phyloP scores from a whole-genome alignment of 2,888 invertebrate species.

The Loripinus fragilis region DNA sequence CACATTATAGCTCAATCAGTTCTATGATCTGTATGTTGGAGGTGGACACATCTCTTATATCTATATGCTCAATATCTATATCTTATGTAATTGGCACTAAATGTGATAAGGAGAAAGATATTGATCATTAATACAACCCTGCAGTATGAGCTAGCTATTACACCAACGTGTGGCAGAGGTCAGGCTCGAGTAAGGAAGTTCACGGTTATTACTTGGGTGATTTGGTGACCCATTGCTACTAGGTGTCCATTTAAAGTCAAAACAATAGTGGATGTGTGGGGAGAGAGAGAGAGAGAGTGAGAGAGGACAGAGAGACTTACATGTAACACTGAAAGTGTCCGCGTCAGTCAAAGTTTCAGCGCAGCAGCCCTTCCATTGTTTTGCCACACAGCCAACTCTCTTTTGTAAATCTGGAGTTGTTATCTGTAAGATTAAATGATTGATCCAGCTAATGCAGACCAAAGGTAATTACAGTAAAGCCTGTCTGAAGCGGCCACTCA shows the following conservation, averaged over 20 bases:
- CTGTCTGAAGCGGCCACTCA: too few relatives aligned
- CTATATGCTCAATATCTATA: too few relatives aligned
- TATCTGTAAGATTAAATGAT: conserved; percentile 45
- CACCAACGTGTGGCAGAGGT: background rate
- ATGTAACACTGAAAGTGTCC: conserved; percentile 49
- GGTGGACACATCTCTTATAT: too few relatives aligned
- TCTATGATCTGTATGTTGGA: too few relatives aligned
- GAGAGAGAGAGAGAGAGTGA: too few relatives aligned
- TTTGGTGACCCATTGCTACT: background rate
- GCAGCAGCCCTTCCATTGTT: conserved; percentile 57
- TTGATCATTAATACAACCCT: too few relatives aligned
- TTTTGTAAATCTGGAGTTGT: conserved; percentile 45
- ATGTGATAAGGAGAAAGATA: too few relatives aligned
- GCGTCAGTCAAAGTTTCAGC: conserved; percentile 51
- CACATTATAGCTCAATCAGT: too few relatives aligned
- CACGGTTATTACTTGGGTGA: background rate
- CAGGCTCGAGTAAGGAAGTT: background rate
- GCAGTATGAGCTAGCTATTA: background rate
- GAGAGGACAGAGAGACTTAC: conserved; percentile 37
- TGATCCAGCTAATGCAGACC: too few relatives aligned
- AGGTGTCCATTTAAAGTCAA: background rate
- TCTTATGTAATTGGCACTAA: too few relatives aligned
- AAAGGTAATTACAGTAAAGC: too few relatives aligned
- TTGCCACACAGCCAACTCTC: conserved; percentile 53
- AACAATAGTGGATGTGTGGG: background rate